phyloP scores from a whole-genome alignment of 1,140 invertebrate species.

The Drosophila tani region DNA sequence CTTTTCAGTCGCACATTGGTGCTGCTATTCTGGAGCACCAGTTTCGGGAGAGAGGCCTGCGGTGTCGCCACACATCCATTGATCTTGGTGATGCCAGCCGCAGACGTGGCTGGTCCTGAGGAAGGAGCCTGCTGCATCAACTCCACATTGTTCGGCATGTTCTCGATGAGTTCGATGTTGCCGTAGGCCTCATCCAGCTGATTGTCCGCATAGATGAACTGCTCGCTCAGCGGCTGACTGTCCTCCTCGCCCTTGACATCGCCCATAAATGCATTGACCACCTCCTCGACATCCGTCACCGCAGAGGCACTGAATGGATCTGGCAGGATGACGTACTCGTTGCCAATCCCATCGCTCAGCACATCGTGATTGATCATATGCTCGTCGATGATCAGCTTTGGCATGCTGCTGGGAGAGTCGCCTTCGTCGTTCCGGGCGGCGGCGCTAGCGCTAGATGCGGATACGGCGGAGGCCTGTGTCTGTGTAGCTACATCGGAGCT shows the following conservation, averaged over 20 bases:
- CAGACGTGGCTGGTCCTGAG: slow-evolving; percentile 1
- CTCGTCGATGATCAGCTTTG: slow-evolving; percentile 70
- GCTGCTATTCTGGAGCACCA: slow-evolving; percentile 72
- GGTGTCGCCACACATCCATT: slow-evolving; percentile 16
- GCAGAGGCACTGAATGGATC: slow-evolving; percentile 73
- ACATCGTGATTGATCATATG: slow-evolving; percentile 71
- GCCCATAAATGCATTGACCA: slow-evolving; percentile 72
- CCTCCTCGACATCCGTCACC: slow-evolving; percentile 74
- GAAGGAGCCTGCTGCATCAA: slow-evolving; percentile 36
- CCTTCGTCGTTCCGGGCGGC: slow-evolving; percentile 16
- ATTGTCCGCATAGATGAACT: slow-evolving; percentile 60
- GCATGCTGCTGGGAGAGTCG: slow-evolving; percentile 36
- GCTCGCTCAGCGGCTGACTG: slow-evolving; percentile 65
- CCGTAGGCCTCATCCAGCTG: slow-evolving; percentile 69
- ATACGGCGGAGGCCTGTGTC: slow-evolving; percentile 2
- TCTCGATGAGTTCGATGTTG: slow-evolving; percentile 72
- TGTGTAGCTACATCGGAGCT: slow-evolving; percentile 4
- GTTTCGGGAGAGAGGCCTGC: slow-evolving; percentile 45
- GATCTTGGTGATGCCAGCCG: slow-evolving; percentile 12
- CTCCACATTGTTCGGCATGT: slow-evolving; percentile 71
- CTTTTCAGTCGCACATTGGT: slow-evolving; percentile 76
- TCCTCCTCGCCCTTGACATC: slow-evolving; percentile 70
- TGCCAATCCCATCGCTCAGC: slow-evolving; percentile 70
- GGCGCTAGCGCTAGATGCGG: slow-evolving; percentile 2
- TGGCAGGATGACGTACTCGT: slow-evolving; percentile 77